Conservation (phyloP, 2,113 vertebrate species). For the Chlamydotis undulata region DNA sequence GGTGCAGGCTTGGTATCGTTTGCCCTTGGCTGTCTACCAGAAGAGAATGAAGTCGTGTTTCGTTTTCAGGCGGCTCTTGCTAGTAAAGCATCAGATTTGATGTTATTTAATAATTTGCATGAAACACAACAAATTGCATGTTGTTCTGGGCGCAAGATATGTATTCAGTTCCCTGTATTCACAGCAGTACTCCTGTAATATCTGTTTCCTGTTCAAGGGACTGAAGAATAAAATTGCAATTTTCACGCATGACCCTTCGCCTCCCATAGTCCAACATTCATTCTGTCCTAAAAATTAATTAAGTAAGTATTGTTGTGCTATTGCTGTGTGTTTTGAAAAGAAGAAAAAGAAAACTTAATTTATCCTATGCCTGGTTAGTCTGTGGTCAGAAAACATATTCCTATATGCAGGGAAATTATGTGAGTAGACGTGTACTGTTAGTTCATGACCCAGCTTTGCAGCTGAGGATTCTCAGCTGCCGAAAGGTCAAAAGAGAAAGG, state of each 20-base stretch:
- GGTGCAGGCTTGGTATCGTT: not conserved
- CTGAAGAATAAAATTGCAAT: not conserved
- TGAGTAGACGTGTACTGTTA: conserved; percentile 5
- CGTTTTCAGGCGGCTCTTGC: not conserved
- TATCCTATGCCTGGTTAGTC: not conserved
- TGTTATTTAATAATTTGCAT: not conserved
- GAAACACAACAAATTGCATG: not conserved
- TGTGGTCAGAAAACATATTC: conserved; percentile 35
- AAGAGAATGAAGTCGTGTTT: not conserved
- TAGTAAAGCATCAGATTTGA: not conserved
- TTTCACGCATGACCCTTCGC: not conserved
- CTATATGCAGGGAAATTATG: conserved; percentile 29
- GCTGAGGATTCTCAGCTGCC: conserved; percentile 49
- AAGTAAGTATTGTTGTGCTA: not conserved
- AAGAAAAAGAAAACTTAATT: not conserved
- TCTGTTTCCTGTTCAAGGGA: not conserved
- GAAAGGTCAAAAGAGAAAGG: conserved; percentile 62
- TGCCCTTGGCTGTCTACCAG: not conserved
- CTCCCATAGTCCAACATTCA: not conserved
- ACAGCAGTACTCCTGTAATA: not conserved
- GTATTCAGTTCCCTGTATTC: not conserved
- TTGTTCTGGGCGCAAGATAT: not conserved
- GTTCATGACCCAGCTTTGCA: conserved; percentile 35
- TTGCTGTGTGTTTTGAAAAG: not conserved
- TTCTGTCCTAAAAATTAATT: not conserved